Evolutionary conservation across 2,888 invertebrate genomes (phyloP).

Genomic region (Stictocephala bisonia): DNA sequence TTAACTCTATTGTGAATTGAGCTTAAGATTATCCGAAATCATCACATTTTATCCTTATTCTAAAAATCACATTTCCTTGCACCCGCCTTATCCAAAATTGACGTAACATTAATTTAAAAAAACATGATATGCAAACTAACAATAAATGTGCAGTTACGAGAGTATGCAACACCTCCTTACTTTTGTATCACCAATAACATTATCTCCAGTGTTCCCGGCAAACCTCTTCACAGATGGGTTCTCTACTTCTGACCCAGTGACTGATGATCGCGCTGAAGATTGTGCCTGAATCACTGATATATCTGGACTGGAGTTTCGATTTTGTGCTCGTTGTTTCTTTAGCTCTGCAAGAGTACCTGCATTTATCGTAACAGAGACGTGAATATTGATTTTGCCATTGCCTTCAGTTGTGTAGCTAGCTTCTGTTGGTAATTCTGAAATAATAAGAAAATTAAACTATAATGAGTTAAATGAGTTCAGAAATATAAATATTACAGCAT

Average conservation of each 20-base stretch:
- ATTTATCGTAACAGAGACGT: constrained; percentile 84
- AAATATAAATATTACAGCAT: too few relatives aligned
- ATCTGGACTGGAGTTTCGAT: constrained; percentile 68
- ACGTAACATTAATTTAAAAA: too few relatives aligned
- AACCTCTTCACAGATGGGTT: constrained; percentile 51
- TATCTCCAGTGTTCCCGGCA: constrained; percentile 57
- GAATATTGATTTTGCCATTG: constrained; percentile 90
- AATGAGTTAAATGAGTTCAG: too few relatives aligned
- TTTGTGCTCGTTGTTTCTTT: constrained; percentile 91
- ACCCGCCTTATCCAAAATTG: too few relatives aligned
- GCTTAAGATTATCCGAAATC: too few relatives aligned
- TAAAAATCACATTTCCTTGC: too few relatives aligned
- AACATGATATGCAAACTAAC: too few relatives aligned
- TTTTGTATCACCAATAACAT: constrained; percentile 59
- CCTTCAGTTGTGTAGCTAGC: constrained; percentile 68
- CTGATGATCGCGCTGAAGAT: constrained; percentile 40
- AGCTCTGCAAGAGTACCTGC: constrained; percentile 89
- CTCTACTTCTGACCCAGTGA: constrained; percentile 44
- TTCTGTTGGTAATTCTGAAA: constrained; percentile 61
- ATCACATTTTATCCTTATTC: too few relatives aligned
- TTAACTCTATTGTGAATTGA: too few relatives aligned
- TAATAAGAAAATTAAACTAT: constrained; percentile 31
- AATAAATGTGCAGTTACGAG: constrained; percentile 43
- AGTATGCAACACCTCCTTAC: constrained; percentile 56
- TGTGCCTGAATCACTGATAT: constrained; percentile 41